Conservation (phyloP, 2,888 invertebrate species). For the Sycophila texana region DNA sequence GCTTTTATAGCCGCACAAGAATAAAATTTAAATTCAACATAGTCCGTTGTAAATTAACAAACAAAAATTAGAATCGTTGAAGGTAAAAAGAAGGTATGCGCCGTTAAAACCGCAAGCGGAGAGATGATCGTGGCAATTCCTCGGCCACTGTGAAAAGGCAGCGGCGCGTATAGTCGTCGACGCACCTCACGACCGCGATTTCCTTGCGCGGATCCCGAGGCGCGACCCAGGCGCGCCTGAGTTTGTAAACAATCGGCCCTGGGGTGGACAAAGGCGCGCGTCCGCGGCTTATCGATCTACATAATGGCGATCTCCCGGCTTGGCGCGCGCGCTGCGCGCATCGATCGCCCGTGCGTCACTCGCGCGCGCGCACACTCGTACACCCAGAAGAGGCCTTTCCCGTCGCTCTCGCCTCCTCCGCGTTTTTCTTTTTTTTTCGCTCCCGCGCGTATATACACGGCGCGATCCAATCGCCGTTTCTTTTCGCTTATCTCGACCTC, state of each 20-base stretch:
- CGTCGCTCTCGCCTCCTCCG: not conserved
- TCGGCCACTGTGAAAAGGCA: too few species aligned
- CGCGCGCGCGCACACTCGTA: not conserved
- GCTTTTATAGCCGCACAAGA: too few species aligned
- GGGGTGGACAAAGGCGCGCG: not conserved
- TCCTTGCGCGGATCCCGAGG: not conserved
- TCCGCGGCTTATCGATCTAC: conserved; percentile 20
- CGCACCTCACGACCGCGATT: too few species aligned
- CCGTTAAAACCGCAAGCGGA: too few species aligned
- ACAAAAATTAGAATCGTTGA: too few species aligned
- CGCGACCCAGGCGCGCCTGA: not conserved
- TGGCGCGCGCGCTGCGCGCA: not conserved
- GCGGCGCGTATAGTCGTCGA: too few species aligned
- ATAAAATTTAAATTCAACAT: too few species aligned
- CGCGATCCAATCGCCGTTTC: conserved; percentile 47
- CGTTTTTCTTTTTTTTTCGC: not conserved
- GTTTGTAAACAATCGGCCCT: conserved; percentile 18
- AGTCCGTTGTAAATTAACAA: too few species aligned
- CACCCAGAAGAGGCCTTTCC: conserved; percentile 10
- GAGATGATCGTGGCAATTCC: too few species aligned
- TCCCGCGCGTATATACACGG: not conserved
- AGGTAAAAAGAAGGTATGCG: too few species aligned
- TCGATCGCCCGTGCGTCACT: conserved; percentile 1
- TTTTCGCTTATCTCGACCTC: conserved; percentile 48
- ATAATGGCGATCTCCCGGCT: conserved; percentile 2